Base-by-base conservation (phyloP, 2,797 vertebrate genomes). In the Odontamblyopus rebecca region DNA sequence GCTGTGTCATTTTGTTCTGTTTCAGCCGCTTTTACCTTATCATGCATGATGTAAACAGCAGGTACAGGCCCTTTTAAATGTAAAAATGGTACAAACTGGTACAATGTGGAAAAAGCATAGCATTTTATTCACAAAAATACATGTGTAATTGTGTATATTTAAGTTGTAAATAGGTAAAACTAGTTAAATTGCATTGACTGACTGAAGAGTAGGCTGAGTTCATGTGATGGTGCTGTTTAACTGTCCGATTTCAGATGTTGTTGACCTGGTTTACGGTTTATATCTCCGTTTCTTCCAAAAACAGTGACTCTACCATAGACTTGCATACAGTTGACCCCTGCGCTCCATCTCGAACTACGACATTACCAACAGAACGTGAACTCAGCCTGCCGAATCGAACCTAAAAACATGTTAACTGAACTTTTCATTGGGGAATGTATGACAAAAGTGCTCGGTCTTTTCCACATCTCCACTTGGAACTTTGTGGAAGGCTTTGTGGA, bases 151-250 rank as follows among this genome's bases (percentile, higher is more conserved):
- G 29, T 63, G 7, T n/a, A 26, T 13, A 12, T 15, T 26, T 29
- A 53, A 50, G 35, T 63, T 84, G 85, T 87, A 81, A 74, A 81
- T 76, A 86, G 83, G 82, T 79, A 81, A 83, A 74, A 74, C 80
- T 76, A 86, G 83, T 81, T 79, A 81, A 83, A 74, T 26, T 75
- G 54, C 5, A 30, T 51, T 68, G 68, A 84, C 79, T 85, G 77
- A 84, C 54, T 19, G 23, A n/a, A 57, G 5, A 18, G 19, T 19
- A 54, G 54, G 54, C 2, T 26, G 54, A 4, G 54, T 26, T 57
- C 23, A 53, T n/a, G 6, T 16, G 2, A 48, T 5, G 44, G 12
- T 48, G 35, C 13, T 15, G 13, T 44, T 5, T 44, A 12, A 44
- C 41, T 44, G 41, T 44, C 38, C 11, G 38, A 41, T 44, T 23